Conservation (phyloP, 2,113 vertebrate genomes). For the Pitta sordida region DNA sequence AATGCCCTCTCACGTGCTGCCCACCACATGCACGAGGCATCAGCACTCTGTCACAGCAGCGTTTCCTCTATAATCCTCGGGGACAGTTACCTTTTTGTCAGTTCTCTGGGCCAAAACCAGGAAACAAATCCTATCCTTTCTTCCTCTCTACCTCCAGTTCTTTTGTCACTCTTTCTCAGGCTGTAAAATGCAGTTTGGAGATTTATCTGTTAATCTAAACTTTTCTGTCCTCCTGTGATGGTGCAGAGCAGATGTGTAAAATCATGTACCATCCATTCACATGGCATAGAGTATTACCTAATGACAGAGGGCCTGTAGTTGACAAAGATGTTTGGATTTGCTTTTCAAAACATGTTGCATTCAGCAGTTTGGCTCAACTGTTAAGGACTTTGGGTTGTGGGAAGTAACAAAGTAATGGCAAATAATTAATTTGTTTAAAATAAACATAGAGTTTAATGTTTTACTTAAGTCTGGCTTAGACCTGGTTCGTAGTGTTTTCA, state of each 20-base stretch:
- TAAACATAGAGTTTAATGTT: not conserved
- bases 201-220: not conserved
- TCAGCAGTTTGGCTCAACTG: not conserved
- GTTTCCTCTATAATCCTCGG: not conserved
- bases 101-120: not conserved
- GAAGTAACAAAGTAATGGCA: not conserved
- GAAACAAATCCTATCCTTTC: not conserved
- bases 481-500: not conserved
- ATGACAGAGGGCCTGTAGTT: not conserved
- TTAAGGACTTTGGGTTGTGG: not conserved
- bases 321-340: not conserved
- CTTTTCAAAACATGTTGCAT: not conserved
- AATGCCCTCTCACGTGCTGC: not conserved
- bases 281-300: not conserved
- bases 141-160: not conserved
- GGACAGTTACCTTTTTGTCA: not conserved
- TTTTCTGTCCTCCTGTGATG: not conserved
- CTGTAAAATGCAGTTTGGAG: not conserved
- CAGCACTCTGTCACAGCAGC: not conserved
- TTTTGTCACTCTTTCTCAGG: not conserved
- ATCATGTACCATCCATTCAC: not conserved
- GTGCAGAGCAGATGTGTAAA: not conserved
- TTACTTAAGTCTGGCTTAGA: not conserved
- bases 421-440: not conserved
- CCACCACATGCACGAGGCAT: not conserved